These are phyloP conservation scores for Andrena dorsata DNA, from an alignment of 2,888 invertebrate species.

Conservation along the genomic window DNA sequence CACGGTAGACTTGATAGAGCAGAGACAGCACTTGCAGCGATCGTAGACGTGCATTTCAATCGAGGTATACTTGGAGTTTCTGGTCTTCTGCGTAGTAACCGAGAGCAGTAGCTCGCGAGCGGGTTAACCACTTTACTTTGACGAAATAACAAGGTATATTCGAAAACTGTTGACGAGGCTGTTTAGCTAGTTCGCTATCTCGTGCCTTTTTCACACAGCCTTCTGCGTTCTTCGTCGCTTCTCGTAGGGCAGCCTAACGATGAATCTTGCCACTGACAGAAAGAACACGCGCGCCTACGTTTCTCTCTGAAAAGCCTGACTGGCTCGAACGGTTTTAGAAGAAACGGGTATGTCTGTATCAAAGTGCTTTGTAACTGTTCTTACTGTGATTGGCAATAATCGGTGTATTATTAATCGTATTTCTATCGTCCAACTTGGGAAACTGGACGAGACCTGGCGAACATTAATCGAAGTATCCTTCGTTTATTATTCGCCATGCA, in stretches of 20 bases:
- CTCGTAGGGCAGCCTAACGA: constrained; percentile 23
- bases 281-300: not conserved
- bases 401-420: constrained; percentile 25
- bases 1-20: not conserved
- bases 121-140: constrained; percentile 5
- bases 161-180: constrained; percentile 38
- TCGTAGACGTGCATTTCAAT: not conserved
- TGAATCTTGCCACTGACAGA: constrained; percentile 22
- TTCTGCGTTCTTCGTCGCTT: constrained; percentile 32
- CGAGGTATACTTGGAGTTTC: not conserved
- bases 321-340: not conserved
- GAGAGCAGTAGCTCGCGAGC: not conserved
- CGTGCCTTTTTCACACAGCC: constrained; percentile 36
- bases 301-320: not conserved
- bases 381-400: constrained; percentile 27
- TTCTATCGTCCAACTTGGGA: not conserved
- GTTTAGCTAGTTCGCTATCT: constrained; percentile 46
- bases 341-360: constrained; percentile 11
- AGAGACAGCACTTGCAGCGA: not conserved
- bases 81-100: not conserved
- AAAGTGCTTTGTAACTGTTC: constrained; percentile 10
- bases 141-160: constrained; percentile 31
- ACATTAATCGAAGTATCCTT: not conserved
- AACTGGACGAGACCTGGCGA: not conserved
- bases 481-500: constrained; percentile 5